phyloP scores from a whole-genome alignment of 2,888 invertebrate genomes.

The Napeogenes inachia region DNA sequence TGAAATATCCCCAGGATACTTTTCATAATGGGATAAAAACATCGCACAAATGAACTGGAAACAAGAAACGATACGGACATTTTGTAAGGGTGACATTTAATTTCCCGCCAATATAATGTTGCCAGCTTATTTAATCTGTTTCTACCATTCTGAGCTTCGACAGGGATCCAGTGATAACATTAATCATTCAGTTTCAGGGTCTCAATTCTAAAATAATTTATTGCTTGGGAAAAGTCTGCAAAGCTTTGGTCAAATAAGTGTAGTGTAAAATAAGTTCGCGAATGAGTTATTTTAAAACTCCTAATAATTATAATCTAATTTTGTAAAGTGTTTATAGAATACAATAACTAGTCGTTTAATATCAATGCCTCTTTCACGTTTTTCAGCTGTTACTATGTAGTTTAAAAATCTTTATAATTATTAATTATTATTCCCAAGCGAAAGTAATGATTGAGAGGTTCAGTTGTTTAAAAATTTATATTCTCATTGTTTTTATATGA shows the following conservation, averaged over 20 bases:
- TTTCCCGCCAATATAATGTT: constrained; percentile 36
- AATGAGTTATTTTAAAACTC: too few relatives aligned
- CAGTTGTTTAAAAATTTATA: too few relatives aligned
- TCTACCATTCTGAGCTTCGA: constrained; percentile 19
- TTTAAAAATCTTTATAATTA: too few relatives aligned
- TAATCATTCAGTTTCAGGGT: constrained; percentile 14
- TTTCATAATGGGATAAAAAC: constrained; percentile 23
- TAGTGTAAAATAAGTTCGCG: too few relatives aligned
- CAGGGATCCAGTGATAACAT: constrained; percentile 20
- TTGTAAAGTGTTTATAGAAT: neutral
- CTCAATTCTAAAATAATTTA: constrained; percentile 8
- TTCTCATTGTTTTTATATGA: too few relatives aligned
- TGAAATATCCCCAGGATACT: constrained; percentile 24
- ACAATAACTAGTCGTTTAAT: neutral
- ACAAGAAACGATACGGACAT: constrained; percentile 28
- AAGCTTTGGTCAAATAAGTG: too few relatives aligned
- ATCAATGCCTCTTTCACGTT: neutral
- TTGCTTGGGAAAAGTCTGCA: neutral
- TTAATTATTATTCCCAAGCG: too few relatives aligned
- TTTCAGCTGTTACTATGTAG: too few relatives aligned
- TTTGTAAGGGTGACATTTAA: constrained; percentile 30
- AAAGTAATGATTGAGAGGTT: too few relatives aligned
- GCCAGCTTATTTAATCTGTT: constrained; percentile 29
- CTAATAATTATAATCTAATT: too few relatives aligned
- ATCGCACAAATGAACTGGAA: constrained; percentile 17